These are phyloP conservation scores for Pterostichus niger DNA, from an alignment of 2,888 invertebrate genomes.

Conservation along the genomic window DNA sequence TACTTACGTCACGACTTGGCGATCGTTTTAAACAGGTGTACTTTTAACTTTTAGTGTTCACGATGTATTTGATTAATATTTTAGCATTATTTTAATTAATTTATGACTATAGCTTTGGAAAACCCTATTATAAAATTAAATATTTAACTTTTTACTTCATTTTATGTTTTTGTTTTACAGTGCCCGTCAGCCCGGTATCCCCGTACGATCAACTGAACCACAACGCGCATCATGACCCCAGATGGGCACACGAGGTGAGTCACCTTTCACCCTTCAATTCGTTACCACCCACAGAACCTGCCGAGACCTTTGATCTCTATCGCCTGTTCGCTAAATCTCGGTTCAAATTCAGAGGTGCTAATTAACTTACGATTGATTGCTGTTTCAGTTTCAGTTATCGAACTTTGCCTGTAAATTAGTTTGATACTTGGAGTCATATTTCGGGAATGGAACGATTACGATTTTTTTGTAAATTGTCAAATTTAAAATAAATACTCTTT, in stretches of 20 bases:
- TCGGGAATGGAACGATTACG: too few species aligned
- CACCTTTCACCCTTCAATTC: conserved; percentile 10
- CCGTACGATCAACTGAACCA: conserved; percentile 79
- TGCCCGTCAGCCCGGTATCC: conserved; percentile 74
- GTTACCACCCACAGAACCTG: neutral
- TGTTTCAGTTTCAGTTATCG: neutral
- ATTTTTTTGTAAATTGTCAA: too few species aligned
- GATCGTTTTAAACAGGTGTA: too few species aligned
- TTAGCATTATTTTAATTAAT: too few species aligned
- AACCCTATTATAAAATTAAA: too few species aligned
- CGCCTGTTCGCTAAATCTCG: neutral
- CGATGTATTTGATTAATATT: too few species aligned
- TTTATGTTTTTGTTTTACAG: conserved; percentile 22
- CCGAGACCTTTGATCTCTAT: conserved; percentile 11
- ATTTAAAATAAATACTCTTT: too few species aligned
- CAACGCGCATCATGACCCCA: conserved; percentile 79
- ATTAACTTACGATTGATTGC: conserved; percentile 25
- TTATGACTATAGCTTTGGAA: too few species aligned
- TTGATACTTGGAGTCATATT: too few species aligned
- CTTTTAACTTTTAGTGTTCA: too few species aligned
- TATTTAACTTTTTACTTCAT: too few species aligned
- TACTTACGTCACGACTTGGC: too few species aligned
- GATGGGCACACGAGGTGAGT: conserved; percentile 78
- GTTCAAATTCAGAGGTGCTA: neutral
- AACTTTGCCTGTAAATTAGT: neutral